These are phyloP conservation scores for Pelagia noctiluca DNA, from an alignment of 30 jellyfish, hydroid and myxozoan species.

Conservation along the genomic window DNA sequence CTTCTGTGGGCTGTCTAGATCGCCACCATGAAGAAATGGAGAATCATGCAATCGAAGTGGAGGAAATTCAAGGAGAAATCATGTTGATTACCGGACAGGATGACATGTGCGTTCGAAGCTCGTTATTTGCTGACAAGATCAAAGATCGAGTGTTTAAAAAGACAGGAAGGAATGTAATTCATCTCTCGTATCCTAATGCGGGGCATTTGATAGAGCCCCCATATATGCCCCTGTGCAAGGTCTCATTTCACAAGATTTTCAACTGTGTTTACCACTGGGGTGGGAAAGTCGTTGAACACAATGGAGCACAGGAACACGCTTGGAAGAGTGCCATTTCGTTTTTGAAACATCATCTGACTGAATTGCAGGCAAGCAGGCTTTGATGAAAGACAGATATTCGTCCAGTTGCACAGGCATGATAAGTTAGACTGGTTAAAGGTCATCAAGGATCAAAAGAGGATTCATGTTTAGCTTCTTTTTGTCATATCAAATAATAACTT, in stretches of 20 bases:
- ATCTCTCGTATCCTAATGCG: slow-evolving; percentile 45
- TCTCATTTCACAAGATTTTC: slow-evolving; percentile 4
- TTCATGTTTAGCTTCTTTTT: too few species aligned
- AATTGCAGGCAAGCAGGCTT: background rate
- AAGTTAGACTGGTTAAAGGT: too few species aligned
- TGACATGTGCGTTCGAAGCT: background rate
- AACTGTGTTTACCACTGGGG: slow-evolving; percentile 35
- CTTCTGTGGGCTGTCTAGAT: background rate
- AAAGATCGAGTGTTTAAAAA: background rate
- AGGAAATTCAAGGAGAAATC: background rate
- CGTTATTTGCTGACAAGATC: background rate
- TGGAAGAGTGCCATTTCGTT: slow-evolving; percentile 40
- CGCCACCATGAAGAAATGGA: background rate
- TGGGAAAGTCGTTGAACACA: slow-evolving; percentile 41
- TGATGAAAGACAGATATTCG: too few species aligned
- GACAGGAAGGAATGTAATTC: background rate
- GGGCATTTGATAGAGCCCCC: slow-evolving; percentile 83
- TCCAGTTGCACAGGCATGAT: too few species aligned
- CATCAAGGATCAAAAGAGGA: too few species aligned
- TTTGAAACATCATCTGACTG: background rate
- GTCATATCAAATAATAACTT: too few species aligned
- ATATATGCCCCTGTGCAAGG: slow-evolving; percentile 35
- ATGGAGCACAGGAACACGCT: slow-evolving; percentile 64
- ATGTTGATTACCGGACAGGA: slow-evolving; percentile 2
- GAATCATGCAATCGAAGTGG: background rate